Percentiles rank a stretch among this genome's conserved stretches.
phyloP scores from a whole-genome alignment of 2,797 vertebrate species.

The Acanthornis magna region DNA sequence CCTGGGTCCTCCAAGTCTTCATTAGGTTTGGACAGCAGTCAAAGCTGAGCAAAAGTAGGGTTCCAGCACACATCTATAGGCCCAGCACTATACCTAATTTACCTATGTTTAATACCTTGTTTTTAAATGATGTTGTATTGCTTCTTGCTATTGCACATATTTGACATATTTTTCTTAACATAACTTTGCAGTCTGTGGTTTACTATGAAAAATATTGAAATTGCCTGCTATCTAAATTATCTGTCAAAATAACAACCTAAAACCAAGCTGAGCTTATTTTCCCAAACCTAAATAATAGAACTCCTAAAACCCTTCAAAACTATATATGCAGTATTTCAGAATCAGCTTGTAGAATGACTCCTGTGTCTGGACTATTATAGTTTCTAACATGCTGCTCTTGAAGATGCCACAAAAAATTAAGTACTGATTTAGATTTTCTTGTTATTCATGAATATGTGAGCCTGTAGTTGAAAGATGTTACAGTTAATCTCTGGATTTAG shows the following conservation, averaged over 20 bases:
- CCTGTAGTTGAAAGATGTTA: neutral
- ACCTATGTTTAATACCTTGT: neutral
- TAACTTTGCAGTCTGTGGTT: neutral
- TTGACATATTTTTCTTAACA: neutral
- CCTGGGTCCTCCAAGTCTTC: neutral
- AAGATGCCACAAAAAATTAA: conserved; percentile 1
- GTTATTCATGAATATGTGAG: neutral
- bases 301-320: neutral
- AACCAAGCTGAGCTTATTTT: neutral
- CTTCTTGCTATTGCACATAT: neutral
- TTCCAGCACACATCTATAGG: neutral
- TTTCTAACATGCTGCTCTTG: neutral
- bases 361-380: neutral
- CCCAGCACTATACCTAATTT: neutral
- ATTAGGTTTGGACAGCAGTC: neutral
- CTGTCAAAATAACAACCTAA: neutral
- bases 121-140: neutral
- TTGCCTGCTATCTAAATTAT: neutral
- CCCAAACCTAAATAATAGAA: neutral
- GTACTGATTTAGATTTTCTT: neutral
- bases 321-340: neutral
- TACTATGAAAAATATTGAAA: neutral
- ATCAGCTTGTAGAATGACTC: neutral
- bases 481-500: conserved; percentile 23
- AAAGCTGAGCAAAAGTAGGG: neutral